A percentile compares a stretch with the other conserved stretches of the same genome.
These are phyloP conservation scores for Epistrophe eligans DNA, from an alignment of 2,888 invertebrate genomes.

Conservation along the genomic window DNA sequence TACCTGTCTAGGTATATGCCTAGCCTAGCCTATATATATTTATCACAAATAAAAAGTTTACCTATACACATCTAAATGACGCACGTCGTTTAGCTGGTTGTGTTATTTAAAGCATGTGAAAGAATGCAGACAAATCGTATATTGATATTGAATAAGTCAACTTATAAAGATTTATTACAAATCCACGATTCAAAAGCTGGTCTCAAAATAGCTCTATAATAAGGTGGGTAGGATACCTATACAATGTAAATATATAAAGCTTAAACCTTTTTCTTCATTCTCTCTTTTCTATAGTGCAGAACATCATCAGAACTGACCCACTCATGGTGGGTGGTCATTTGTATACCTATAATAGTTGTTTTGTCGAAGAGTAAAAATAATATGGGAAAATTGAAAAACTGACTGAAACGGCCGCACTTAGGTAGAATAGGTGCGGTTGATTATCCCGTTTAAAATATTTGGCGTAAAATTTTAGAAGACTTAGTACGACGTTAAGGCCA, in stretches of 20 bases:
- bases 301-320: neutral
- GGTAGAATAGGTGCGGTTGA: no score
- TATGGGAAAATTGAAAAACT: constrained; percentile 17
- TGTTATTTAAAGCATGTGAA: neutral
- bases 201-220: constrained; percentile 11
- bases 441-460: no score
- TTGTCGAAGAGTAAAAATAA: neutral
- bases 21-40: neutral
- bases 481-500: no score
- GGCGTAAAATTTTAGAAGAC: no score
- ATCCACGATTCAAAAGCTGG: constrained; percentile 4
- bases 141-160: constrained; percentile 17
- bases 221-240: neutral
- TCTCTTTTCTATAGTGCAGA: neutral
- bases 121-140: constrained; percentile 17
- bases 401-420: neutral
- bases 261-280: neutral
- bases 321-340: neutral
- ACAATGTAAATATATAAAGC: neutral
- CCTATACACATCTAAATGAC: neutral
- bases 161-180: constrained; percentile 32
- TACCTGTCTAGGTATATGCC: no score
- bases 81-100: constrained; percentile 13
- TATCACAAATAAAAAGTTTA: neutral
- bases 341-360: neutral